Base-by-base conservation (phyloP, 1,140 invertebrate species). In the Cryptotermes secundus region DNA sequence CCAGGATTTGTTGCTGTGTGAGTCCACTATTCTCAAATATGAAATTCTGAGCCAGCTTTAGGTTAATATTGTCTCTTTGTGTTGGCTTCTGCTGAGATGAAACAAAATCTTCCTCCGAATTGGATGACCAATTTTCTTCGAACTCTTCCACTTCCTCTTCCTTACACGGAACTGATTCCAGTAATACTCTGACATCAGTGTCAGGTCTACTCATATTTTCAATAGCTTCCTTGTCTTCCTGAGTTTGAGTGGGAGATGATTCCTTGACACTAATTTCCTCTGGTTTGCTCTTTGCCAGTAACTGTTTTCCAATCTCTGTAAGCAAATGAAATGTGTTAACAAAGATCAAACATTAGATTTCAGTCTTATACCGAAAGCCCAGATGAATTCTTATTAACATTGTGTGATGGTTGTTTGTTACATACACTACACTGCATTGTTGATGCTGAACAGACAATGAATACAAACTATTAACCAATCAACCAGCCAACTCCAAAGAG, bases 1-100 rank as follows among this genome's bases (percentile, higher is more conserved):
- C 65, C 0, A 91, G 83, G 31, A 92, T 95, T 88, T 95, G 93
- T 86, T 93, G 92, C 84, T 94, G 92, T 31, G 95, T 93, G 85
- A 96, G 92, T 59, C 93, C 94, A 87, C 92, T 95, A 86, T 95
- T 93, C 87, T 96, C 95, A 86, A 93, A 91, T 91, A 95, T 95
- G 35, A 81, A 85, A 80, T 65, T 53, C 31, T 42, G 65, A n/a
- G 82, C 84, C 34, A 83, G 79, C 53, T 85, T 79, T n/a, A 83
- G 36, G 84, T 59, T 84, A 31, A 65, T n/a, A 3, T 65, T n/a
- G 16, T 49, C 45, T n/a, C n/a, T 65, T 1, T 31, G 3, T 65
- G 6, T 26, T 65, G n/a, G 9, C 24, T 34, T 81, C 80, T 81
- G 3, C 16, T 81, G 26, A 45, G 24, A n/a, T 35, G 34, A 26